A percentile compares a stretch with the other conserved stretches of the same genome.
These are phyloP conservation scores for Drosophila meridiana DNA, from an alignment of 2,888 invertebrate genomes.

Conservation along the genomic window DNA sequence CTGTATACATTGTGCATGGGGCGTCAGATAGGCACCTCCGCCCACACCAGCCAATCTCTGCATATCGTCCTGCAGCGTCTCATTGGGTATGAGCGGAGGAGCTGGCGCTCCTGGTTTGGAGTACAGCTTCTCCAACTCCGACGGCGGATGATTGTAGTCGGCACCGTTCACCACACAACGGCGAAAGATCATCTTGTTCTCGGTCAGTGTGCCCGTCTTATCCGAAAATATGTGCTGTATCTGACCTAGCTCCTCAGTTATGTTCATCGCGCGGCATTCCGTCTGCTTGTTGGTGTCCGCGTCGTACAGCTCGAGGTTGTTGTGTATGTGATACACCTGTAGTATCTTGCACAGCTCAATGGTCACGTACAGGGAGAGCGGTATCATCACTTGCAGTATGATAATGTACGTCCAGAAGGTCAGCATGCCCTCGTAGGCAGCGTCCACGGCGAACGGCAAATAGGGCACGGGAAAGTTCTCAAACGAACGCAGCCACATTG, in stretches of 20 bases:
- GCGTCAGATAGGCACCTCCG: slow-evolving; percentile 84
- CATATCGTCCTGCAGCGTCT: slow-evolving; percentile 86
- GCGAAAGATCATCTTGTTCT: slow-evolving; percentile 98
- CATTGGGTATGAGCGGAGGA: slow-evolving; percentile 86
- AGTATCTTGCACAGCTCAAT: slow-evolving; percentile 98
- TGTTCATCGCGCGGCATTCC: slow-evolving; percentile 97
- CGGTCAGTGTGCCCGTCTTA: slow-evolving; percentile 98
- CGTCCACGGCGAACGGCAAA: slow-evolving; percentile 87
- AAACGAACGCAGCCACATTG: slow-evolving; percentile 90
- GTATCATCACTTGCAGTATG: slow-evolving; percentile 98
- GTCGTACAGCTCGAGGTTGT: slow-evolving; percentile 95
- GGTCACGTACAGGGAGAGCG: slow-evolving; percentile 97
- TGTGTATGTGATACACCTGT: slow-evolving; percentile 97
- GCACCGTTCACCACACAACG: slow-evolving; percentile 94
- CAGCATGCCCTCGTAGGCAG: slow-evolving; percentile 91
- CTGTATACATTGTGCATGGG: slow-evolving; percentile 91
- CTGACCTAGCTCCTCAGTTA: slow-evolving; percentile 98
- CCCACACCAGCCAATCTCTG: slow-evolving; percentile 67
- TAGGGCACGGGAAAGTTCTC: slow-evolving; percentile 88
- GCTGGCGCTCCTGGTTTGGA: slow-evolving; percentile 86
- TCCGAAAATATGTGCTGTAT: slow-evolving; percentile 97
- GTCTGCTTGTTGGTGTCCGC: slow-evolving; percentile 91
- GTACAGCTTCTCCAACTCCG: slow-evolving; percentile 88
- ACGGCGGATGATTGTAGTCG: slow-evolving; percentile 94
- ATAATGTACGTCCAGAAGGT: slow-evolving; percentile 98